Evolutionary conservation across 2,888 invertebrate genomes (phyloP).

Genomic region (Pelosia muscerda): DNA sequence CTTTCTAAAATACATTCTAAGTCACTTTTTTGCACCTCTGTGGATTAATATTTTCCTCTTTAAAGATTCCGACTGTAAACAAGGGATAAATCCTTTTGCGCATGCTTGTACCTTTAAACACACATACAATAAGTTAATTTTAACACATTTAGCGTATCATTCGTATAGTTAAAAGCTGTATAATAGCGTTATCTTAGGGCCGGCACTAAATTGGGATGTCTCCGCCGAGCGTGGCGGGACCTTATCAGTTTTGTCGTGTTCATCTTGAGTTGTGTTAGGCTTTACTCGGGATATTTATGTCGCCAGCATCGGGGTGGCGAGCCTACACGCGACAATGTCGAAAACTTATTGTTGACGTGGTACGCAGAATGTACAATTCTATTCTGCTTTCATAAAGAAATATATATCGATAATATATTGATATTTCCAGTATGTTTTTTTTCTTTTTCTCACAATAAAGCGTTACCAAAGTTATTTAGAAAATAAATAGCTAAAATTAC

Average conservation of each 20-base stretch:
- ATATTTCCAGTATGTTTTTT: constrained; percentile 26
- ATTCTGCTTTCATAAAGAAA: constrained; percentile 51
- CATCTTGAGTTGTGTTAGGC: constrained; percentile 87
- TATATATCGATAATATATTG: too few species aligned
- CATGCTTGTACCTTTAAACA: constrained; percentile 65
- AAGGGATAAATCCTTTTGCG: constrained; percentile 61
- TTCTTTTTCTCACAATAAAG: background rate
- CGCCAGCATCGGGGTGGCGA: constrained; percentile 71
- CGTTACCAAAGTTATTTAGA: background rate
- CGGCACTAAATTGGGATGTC: constrained; percentile 87
- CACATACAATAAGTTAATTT: constrained; percentile 76
- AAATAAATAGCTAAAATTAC: background rate
- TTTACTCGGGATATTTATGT: constrained; percentile 84
- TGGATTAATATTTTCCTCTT: background rate
- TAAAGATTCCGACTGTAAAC: constrained; percentile 33
- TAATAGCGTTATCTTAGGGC: constrained; percentile 85
- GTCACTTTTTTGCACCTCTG: background rate
- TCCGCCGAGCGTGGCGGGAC: constrained; percentile 74
- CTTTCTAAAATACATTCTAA: background rate
- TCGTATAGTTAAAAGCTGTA: constrained; percentile 86
- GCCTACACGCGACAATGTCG: constrained; percentile 78
- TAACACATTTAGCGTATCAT: constrained; percentile 85
- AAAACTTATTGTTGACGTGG: constrained; percentile 75
- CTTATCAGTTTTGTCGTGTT: constrained; percentile 86
- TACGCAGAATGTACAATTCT: constrained; percentile 54